A percentile compares a stretch with the other conserved stretches of the same genome.
Conservation (phyloP, 2,888 invertebrate genomes). For the Ormyrus rosae region DNA sequence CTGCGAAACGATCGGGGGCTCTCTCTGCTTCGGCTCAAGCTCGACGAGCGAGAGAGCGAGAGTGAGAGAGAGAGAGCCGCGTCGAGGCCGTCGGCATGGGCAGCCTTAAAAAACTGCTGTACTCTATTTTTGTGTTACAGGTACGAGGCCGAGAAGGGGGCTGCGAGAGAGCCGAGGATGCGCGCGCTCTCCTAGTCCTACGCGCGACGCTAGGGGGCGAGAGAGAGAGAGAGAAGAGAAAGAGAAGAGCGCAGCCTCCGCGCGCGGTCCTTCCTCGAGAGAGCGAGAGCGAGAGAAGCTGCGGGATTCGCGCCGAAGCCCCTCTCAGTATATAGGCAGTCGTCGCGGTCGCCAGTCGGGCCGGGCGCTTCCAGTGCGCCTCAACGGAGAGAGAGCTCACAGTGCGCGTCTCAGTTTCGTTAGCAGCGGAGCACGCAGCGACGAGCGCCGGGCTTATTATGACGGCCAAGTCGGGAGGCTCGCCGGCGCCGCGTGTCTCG, state of each 20-base stretch:
- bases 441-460: constrained; percentile 62
- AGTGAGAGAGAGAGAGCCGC: no score
- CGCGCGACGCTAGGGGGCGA: background rate
- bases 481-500: constrained; percentile 40
- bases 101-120: no score
- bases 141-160: background rate
- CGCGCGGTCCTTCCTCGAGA: background rate
- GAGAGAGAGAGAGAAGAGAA: constrained; percentile 3
- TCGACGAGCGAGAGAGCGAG: constrained; percentile 6
- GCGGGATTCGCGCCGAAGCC: constrained; percentile 9
- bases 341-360: no score
- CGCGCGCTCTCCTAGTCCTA: constrained; percentile 5
- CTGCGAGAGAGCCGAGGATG: background rate
- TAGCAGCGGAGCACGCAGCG: constrained; percentile 14
- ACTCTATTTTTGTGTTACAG: no score
- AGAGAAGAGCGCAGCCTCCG: constrained; percentile 12
- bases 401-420: no score
- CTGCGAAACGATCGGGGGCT: no score
- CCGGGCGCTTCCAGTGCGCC: no score
- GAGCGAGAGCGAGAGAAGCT: background rate
- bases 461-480: constrained; percentile 72
- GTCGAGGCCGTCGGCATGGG: background rate
- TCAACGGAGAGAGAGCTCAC: background rate
- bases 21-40: no score
- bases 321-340: background rate